Percentiles rank a stretch among this genome's conserved stretches.
phyloP scores from a whole-genome alignment of 2,888 invertebrate species.

The Heliconius charithonia region DNA sequence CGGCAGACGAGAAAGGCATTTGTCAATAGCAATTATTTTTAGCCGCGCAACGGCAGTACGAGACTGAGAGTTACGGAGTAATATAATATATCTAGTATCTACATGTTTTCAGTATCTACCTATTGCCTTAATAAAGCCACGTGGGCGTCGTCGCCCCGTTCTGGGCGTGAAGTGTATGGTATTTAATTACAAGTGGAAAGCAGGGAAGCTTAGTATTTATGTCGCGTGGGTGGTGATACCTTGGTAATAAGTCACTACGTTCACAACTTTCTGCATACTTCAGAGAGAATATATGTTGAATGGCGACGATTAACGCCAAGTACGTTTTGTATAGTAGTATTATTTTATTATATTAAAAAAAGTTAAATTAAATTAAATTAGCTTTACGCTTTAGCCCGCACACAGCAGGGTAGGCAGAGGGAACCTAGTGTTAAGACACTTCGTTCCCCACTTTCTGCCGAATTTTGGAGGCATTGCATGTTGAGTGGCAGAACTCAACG shows the following conservation, averaged over 20 bases:
- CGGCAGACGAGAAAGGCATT: background rate
- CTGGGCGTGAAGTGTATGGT: slow-evolving; percentile 19
- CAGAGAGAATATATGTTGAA: too few relatives aligned
- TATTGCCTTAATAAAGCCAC: slow-evolving; percentile 23
- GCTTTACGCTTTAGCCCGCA: too few relatives aligned
- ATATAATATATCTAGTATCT: background rate
- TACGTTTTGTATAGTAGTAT: too few relatives aligned
- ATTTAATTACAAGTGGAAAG: slow-evolving; percentile 33
- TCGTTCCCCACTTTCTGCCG: too few relatives aligned
- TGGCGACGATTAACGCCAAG: too few relatives aligned
- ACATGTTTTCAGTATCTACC: slow-evolving; percentile 18
- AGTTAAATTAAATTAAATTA: too few relatives aligned
- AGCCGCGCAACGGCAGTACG: slow-evolving; percentile 6
- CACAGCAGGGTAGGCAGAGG: too few relatives aligned
- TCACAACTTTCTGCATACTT: background rate
- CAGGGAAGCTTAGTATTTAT: slow-evolving; percentile 6
- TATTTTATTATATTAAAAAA: too few relatives aligned
- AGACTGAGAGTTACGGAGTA: background rate
- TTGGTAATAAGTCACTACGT: background rate
- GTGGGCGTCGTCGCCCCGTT: slow-evolving; percentile 23
- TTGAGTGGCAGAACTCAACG: too few relatives aligned
- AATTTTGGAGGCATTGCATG: too few relatives aligned
- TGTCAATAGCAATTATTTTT: slow-evolving; percentile 23
- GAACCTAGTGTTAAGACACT: too few relatives aligned
- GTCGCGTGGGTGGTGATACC: background rate